A percentile compares a stretch with the other conserved stretches of the same genome.
These are phyloP conservation scores for Drosophila affinis DNA, from an alignment of 2,888 invertebrate species.

Conservation along the genomic window DNA sequence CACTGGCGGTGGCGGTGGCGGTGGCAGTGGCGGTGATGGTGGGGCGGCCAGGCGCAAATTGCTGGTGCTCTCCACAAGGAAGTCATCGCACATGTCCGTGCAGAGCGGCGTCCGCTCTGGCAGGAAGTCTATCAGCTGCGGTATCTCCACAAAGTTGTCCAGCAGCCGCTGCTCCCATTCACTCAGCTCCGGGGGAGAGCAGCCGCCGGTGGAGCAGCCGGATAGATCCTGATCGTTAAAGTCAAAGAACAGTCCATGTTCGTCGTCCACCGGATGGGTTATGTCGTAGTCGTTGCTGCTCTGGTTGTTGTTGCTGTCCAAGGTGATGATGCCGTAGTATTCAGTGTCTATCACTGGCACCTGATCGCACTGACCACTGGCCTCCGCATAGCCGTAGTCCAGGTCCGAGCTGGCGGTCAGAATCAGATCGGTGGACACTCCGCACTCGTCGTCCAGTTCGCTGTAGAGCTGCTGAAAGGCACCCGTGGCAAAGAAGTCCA, in stretches of 20 bases:
- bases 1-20: not conserved
- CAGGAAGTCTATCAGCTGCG: constrained; percentile 80
- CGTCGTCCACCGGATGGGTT: not conserved
- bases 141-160: constrained; percentile 82
- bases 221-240: constrained; percentile 32
- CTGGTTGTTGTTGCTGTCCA: constrained; percentile 56
- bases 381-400: constrained; percentile 56
- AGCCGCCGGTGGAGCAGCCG: not conserved
- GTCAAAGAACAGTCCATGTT: constrained; percentile 43
- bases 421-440: not conserved
- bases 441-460: constrained; percentile 75
- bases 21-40: not conserved
- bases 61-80: constrained; percentile 84
- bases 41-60: constrained; percentile 68
- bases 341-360: constrained; percentile 45
- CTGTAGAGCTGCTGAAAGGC: constrained; percentile 83
- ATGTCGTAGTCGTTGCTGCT: constrained; percentile 14
- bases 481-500: constrained; percentile 84
- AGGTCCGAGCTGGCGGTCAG: constrained; percentile 2
- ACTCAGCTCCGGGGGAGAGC: constrained; percentile 66
- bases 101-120: constrained; percentile 86
- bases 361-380: constrained; percentile 30
- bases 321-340: constrained; percentile 67
- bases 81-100: constrained; percentile 85
- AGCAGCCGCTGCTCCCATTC: constrained; percentile 83